phyloP scores from a whole-genome alignment of 2,797 vertebrate species.

The Potorous gilbertii region DNA sequence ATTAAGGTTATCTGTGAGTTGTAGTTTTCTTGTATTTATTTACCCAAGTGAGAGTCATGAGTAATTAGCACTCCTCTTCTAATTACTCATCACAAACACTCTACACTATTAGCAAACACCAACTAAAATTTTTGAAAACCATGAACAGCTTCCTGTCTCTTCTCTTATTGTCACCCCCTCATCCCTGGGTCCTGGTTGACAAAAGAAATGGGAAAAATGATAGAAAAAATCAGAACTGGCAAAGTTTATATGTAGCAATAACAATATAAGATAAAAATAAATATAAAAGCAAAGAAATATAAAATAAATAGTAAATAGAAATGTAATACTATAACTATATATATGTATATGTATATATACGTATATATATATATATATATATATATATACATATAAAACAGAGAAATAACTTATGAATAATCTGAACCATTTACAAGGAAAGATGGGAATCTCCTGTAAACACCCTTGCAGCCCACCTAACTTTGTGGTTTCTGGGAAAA shows the following conservation, averaged over 20 bases:
- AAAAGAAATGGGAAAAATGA: not conserved
- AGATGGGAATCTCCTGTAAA: not conserved
- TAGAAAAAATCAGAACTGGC: not conserved
- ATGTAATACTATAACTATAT: not conserved
- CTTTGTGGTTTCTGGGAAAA: not conserved
- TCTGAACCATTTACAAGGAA: not conserved
- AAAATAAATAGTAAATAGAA: not conserved
- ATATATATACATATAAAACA: not conserved
- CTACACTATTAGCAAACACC: not conserved
- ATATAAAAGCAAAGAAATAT: not conserved
- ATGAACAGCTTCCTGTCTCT: not conserved
- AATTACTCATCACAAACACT: not conserved
- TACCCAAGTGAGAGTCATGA: not conserved
- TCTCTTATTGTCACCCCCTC: not conserved
- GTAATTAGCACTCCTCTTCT: not conserved
- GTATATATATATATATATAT: too few species aligned
- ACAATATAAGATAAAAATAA: not conserved
- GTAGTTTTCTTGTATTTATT: not conserved
- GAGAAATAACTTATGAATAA: not conserved
- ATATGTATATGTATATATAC: too few species aligned
- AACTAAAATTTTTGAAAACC: not conserved
- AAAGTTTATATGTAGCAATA: not conserved
- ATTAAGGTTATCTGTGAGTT: not conserved
- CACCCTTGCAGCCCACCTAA: not conserved
- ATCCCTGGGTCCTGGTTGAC: not conserved